Evolutionary conservation across 2,113 vertebrate genomes (phyloP).

Genomic region (Anarrhichthys ocellatus): DNA sequence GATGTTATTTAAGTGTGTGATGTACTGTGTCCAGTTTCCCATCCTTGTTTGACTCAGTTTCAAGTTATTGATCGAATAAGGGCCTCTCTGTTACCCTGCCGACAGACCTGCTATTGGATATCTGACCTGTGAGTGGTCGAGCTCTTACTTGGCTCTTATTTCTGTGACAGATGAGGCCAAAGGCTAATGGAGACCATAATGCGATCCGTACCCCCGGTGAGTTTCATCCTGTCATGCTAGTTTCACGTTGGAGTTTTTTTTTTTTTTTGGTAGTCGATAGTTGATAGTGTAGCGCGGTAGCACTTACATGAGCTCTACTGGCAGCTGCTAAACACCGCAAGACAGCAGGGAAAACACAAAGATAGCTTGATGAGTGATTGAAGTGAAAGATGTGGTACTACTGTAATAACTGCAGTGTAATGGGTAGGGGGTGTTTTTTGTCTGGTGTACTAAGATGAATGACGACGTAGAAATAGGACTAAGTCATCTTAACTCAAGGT

Average conservation of each 20-base stretch:
- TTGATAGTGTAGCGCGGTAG: slow-evolving; percentile 15
- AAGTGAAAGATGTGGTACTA: neutral
- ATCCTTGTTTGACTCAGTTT: slow-evolving; percentile 41
- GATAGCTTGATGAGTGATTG: slow-evolving; percentile 19
- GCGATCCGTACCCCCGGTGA: slow-evolving; percentile 48
- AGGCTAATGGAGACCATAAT: slow-evolving; percentile 68
- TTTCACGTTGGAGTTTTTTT: slow-evolving; percentile 47
- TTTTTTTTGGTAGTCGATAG: neutral
- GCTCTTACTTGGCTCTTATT: slow-evolving; percentile 59
- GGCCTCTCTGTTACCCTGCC: slow-evolving; percentile 32
- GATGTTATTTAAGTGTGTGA: slow-evolving; percentile 10
- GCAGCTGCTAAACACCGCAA: slow-evolving; percentile 35
- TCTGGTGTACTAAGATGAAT: neutral
- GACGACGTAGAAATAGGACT: neutral
- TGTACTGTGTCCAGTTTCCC: slow-evolving; percentile 32
- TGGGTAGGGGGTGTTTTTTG: neutral
- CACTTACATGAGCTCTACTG: slow-evolving; percentile 27
- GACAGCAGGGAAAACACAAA: slow-evolving; percentile 21
- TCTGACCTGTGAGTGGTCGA: slow-evolving; percentile 68
- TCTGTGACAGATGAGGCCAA: slow-evolving; percentile 59
- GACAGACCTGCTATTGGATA: slow-evolving; percentile 47
- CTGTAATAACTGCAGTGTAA: neutral
- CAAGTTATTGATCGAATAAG: slow-evolving; percentile 45
- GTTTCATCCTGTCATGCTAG: slow-evolving; percentile 42
- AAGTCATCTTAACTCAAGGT: neutral